These are phyloP conservation scores for Montipora capricornis DNA, from an alignment of 64 coral and sea anemone genomes.

Conservation along the genomic window DNA sequence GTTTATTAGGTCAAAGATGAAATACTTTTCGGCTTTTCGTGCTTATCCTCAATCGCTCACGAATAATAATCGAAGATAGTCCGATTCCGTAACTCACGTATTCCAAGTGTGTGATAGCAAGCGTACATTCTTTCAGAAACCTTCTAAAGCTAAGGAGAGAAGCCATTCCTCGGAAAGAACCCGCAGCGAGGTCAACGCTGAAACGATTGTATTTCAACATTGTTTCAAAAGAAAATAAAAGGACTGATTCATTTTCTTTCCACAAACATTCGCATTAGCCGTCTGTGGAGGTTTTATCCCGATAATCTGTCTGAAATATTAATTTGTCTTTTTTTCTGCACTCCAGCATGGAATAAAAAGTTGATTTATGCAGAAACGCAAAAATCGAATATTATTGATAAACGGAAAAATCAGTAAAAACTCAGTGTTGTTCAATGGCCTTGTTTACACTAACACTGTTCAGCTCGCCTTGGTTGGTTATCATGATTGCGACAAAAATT, in stretches of 20 bases:
- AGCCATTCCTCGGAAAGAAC: neutral
- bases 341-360: neutral
- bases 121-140: too few species aligned
- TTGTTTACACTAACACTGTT: neutral
- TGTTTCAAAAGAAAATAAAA: conserved; percentile 14
- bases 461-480: neutral
- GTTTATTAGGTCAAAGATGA: neutral
- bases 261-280: conserved; percentile 13
- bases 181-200: neutral
- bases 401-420: neutral
- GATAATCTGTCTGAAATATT: conserved; percentile 29
- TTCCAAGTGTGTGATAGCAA: too few species aligned
- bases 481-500: neutral
- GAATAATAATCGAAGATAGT: neutral
- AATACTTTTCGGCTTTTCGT: neutral
- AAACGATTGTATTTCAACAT: neutral
- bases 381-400: neutral
- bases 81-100: neutral
- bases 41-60: neutral
- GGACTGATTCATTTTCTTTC: neutral
- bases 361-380: neutral
- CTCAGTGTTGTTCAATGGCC: neutral
- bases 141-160: too few species aligned
- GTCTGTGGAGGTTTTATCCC: conserved; percentile 5
- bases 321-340: neutral